Evolutionary conservation across 2,797 vertebrate species (phyloP).

Genomic region (Tolypeutes matacus): DNA sequence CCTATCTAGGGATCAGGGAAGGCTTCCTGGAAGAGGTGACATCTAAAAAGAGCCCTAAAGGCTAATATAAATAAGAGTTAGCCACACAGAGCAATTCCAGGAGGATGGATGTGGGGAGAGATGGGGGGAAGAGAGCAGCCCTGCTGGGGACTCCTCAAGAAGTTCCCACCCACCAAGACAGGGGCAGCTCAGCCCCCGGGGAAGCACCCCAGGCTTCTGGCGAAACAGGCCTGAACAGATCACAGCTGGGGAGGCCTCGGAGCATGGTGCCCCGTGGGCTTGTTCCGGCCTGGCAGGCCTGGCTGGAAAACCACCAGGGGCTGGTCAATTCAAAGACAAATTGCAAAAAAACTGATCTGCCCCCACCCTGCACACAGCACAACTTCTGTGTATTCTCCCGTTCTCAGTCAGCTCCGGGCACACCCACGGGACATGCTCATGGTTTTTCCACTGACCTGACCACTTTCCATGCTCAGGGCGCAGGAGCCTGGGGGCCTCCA

Average conservation of each 20-base stretch:
- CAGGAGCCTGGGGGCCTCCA: neutral
- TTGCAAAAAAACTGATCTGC: neutral
- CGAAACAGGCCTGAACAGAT: neutral
- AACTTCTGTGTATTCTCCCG: rapidly evolving
- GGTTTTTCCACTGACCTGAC: neutral
- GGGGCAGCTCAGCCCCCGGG: neutral
- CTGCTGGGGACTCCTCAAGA: neutral
- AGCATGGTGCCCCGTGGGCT: rapidly evolving
- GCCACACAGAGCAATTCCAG: neutral
- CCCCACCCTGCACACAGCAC: neutral
- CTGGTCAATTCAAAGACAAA: neutral
- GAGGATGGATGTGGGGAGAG: neutral
- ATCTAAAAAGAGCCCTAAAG: neutral
- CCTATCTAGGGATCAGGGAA: neutral
- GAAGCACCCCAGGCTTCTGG: neutral
- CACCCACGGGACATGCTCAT: neutral
- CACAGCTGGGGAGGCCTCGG: too few relatives aligned
- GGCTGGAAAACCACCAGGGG: neutral
- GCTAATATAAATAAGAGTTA: neutral
- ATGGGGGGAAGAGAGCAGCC: neutral
- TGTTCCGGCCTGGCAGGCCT: neutral
- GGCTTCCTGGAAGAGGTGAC: neutral
- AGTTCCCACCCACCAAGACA: neutral
- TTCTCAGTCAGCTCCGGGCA: neutral
- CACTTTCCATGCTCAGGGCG: neutral